phyloP scores from a whole-genome alignment of 64 coral and sea anemone species.

The Catalaphyllia jardinei region DNA sequence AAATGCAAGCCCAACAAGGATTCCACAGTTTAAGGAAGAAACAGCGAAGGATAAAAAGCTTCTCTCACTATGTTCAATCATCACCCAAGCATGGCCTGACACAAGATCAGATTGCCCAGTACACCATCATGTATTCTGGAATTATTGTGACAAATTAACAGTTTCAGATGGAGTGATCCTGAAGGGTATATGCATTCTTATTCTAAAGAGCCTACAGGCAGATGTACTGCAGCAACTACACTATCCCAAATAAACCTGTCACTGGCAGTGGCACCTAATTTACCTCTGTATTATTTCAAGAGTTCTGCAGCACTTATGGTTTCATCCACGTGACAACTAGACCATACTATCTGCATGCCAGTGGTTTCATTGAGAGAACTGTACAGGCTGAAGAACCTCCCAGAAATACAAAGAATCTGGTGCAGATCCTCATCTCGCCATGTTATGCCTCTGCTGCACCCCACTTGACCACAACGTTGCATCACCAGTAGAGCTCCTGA shows the following conservation, averaged over 20 bases:
- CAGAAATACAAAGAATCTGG: constrained; percentile 84
- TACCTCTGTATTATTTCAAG: constrained; percentile 32
- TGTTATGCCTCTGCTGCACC: constrained; percentile 65
- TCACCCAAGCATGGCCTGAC: too few relatives aligned
- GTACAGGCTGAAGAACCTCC: constrained; percentile 57
- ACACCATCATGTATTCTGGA: too few relatives aligned
- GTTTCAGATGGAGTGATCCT: too few relatives aligned
- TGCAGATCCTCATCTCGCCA: constrained; percentile 62
- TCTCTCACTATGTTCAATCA: too few relatives aligned
- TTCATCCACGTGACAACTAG: constrained; percentile 16
- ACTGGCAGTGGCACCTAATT: constrained; percentile 52
- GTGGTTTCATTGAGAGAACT: constrained; percentile 57
- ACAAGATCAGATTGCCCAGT: too few relatives aligned
- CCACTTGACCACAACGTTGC: constrained; percentile 46
- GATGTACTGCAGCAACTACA: constrained; percentile 39
- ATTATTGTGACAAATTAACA: too few relatives aligned
- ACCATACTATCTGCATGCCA: constrained; percentile 33
- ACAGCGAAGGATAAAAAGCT: neutral
- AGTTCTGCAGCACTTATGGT: constrained; percentile 53
- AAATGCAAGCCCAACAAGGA: constrained; percentile 36
- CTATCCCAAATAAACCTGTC: constrained; percentile 50
- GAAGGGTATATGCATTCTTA: too few relatives aligned
- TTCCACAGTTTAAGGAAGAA: constrained; percentile 34
- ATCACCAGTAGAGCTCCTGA: constrained; percentile 65
- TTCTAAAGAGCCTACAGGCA: neutral